phyloP scores from a whole-genome alignment of 2,797 vertebrate genomes.

The Sylvilagus floridanus region DNA sequence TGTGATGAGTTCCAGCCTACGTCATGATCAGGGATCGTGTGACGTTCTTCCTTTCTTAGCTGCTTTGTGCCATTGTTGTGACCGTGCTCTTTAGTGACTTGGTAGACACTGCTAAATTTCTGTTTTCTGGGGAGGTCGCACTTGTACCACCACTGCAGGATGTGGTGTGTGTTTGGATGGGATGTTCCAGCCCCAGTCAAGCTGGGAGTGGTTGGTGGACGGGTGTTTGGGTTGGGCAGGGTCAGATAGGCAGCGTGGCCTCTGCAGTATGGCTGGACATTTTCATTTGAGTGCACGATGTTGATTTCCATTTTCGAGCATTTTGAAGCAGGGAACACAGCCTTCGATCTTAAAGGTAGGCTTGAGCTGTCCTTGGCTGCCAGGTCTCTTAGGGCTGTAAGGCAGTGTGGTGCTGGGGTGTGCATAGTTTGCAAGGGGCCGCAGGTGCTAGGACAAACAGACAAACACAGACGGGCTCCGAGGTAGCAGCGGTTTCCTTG shows the following conservation, averaged over 20 bases:
- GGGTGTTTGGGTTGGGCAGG: not conserved
- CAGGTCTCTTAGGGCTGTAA: not conserved
- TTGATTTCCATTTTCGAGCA: conserved; percentile 21
- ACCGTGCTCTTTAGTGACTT: not conserved
- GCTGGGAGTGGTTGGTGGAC: not conserved
- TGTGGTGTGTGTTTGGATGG: not conserved
- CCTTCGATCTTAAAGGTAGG: conserved; percentile 45
- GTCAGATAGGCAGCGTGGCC: not conserved
- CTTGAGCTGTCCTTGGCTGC: not conserved
- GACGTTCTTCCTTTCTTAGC: not conserved
- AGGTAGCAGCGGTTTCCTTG: conserved; percentile 45
- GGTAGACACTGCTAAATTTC: not conserved
- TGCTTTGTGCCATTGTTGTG: not conserved
- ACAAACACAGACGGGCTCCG: not conserved
- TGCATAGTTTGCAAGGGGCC: conserved; percentile 27
- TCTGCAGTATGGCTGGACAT: not conserved
- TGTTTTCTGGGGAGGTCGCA: not conserved
- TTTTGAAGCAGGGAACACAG: not conserved
- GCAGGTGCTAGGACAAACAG: conserved; percentile 28
- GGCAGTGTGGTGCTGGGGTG: not conserved
- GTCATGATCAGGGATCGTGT: not conserved
- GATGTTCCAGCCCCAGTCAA: not conserved
- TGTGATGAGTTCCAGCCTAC: not conserved
- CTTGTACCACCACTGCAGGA: not conserved
- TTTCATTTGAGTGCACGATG: not conserved